Percentiles rank a stretch among this genome's conserved stretches.
Conservation (phyloP, 2,888 invertebrate genomes). For the Heliconius cydno region DNA sequence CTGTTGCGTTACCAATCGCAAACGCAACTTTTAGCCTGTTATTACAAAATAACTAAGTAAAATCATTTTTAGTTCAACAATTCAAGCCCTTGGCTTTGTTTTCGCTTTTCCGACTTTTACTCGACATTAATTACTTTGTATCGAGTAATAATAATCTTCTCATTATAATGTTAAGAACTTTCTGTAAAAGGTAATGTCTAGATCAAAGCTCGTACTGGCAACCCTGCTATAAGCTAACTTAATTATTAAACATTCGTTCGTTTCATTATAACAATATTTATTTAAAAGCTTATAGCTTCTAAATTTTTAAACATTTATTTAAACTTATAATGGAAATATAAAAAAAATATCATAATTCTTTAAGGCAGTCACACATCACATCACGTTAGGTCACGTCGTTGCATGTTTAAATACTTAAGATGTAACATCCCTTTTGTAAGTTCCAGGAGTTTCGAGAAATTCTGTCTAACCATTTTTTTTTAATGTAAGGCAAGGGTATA, state of each 20-base stretch:
- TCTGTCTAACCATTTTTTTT: no score
- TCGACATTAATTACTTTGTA: constrained; percentile 20
- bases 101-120: constrained; percentile 2
- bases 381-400: no score
- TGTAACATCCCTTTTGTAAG: no score
- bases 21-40: not conserved
- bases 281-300: not conserved
- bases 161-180: constrained; percentile 13
- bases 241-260: not conserved
- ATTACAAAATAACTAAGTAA: no score
- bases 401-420: no score
- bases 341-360: not conserved
- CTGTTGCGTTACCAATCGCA: not conserved
- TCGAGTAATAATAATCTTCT: constrained; percentile 19
- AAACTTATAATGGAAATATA: not conserved
- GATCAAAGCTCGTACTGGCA: constrained; percentile 9
- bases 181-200: constrained; percentile 9
- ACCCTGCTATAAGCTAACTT: constrained; percentile 1
- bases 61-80: not conserved
- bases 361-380: no score
- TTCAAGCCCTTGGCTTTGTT: not conserved
- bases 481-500: no score
- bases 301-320: not conserved
- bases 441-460: no score
- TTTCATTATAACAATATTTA: no score